Percentiles rank a stretch among this genome's conserved stretches.
Conservation (phyloP, 2,888 invertebrate species). For the Limnephilus rhombicus region DNA sequence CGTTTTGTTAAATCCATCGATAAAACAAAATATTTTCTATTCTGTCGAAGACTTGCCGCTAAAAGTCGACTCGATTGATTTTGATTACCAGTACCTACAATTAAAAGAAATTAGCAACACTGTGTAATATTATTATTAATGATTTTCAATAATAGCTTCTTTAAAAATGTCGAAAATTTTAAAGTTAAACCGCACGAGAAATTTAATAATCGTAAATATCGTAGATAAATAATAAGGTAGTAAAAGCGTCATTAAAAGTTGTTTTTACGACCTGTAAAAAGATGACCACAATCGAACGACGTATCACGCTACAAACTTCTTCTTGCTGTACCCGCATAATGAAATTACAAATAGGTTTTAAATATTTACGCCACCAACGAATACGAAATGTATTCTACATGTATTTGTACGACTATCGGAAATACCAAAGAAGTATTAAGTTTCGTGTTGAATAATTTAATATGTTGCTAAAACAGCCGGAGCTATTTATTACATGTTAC, state of each 20-base stretch:
- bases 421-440: neutral
- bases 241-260: neutral
- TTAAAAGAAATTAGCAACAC: neutral
- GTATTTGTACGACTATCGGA: neutral
- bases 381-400: neutral
- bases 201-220: neutral
- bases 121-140: neutral
- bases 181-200: neutral
- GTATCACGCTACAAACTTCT: neutral
- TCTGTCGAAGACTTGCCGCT: too few relatives aligned
- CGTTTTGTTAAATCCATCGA: neutral
- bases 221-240: neutral
- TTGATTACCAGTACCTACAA: too few relatives aligned
- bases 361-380: neutral
- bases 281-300: neutral
- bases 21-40: neutral
- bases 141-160: neutral
- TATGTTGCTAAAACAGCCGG: neutral
- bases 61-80: too few relatives aligned
- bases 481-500: neutral
- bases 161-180: neutral
- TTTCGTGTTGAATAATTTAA: neutral
- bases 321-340: neutral
- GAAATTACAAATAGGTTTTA: neutral
- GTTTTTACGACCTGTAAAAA: neutral